Percentiles rank a stretch among this genome's conserved stretches.
Conservation (phyloP, 1,140 invertebrate species). For the Rhagoletis pomonella region DNA sequence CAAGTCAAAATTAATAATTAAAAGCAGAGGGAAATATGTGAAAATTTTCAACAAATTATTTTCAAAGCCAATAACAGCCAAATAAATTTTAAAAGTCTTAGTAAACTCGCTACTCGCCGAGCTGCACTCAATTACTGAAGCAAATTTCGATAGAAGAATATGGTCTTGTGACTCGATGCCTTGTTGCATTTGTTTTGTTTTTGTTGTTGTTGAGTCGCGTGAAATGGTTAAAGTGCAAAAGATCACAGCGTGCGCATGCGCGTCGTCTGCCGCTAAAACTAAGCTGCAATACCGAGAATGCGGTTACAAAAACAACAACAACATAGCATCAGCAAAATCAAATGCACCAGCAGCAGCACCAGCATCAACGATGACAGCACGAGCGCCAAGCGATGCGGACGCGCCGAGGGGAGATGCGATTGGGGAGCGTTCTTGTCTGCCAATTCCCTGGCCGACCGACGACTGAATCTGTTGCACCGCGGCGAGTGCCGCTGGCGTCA, state of each 20-base stretch:
- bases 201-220: not conserved
- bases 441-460: not conserved
- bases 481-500: not conserved
- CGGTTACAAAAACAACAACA: not conserved
- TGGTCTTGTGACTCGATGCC: not conserved
- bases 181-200: not conserved
- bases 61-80: too few species aligned
- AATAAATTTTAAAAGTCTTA: too few species aligned
- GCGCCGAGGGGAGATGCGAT: not conserved
- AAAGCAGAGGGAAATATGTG: too few species aligned
- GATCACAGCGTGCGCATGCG: conserved; percentile 19
- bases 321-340: not conserved
- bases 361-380: not conserved
- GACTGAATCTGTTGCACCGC: conserved; percentile 1
- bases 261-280: not conserved
- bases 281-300: not conserved
- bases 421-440: conserved; percentile 40
- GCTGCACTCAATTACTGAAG: not conserved
- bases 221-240: conserved; percentile 39
- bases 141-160: not conserved
- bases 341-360: not conserved
- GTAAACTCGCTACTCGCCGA: too few species aligned
- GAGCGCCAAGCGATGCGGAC: conserved; percentile 19
- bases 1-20: too few species aligned
- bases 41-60: too few species aligned